Conservation (phyloP, 2,113 vertebrate genomes). For the Myxocyprinus asiaticus region DNA sequence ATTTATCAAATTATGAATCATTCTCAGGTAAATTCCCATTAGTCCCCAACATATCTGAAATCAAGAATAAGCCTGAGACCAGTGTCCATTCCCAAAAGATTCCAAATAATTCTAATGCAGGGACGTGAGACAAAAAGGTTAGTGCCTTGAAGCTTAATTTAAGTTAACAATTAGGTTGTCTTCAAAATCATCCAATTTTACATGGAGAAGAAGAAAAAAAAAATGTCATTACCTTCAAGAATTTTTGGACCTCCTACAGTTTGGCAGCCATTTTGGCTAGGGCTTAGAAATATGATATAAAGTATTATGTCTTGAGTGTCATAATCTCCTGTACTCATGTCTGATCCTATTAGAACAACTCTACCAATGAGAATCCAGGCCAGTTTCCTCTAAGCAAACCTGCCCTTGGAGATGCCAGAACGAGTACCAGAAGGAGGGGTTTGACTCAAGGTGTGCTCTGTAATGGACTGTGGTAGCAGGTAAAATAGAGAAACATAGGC, state of each 20-base stretch:
- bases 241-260: constrained; percentile 64
- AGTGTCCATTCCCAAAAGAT: no score
- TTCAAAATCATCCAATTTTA: no score
- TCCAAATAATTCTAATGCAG: not conserved
- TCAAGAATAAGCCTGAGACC: no score
- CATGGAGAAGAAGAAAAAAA: no score
- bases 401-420: constrained; percentile 56
- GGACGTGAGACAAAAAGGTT: not conserved
- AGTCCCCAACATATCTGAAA: no score
- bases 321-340: constrained; percentile 67
- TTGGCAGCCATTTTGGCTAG: constrained; percentile 70
- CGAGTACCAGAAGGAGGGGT: constrained; percentile 2
- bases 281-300: constrained; percentile 55
- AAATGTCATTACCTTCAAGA: constrained; percentile 43
- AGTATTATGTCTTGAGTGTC: constrained; percentile 51
- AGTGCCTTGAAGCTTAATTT: not conserved
- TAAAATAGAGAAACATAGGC: constrained; percentile 33
- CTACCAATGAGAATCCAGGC: constrained; percentile 78
- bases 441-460: not conserved
- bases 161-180: no score
- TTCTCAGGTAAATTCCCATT: no score
- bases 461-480: constrained; percentile 49
- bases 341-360: constrained; percentile 77
- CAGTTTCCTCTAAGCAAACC: constrained; percentile 77
- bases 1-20: no score